Percentiles rank a stretch among this genome's conserved stretches.
Evolutionary conservation across 2,888 invertebrate species (phyloP).

Genomic region (Idaea biselata): DNA sequence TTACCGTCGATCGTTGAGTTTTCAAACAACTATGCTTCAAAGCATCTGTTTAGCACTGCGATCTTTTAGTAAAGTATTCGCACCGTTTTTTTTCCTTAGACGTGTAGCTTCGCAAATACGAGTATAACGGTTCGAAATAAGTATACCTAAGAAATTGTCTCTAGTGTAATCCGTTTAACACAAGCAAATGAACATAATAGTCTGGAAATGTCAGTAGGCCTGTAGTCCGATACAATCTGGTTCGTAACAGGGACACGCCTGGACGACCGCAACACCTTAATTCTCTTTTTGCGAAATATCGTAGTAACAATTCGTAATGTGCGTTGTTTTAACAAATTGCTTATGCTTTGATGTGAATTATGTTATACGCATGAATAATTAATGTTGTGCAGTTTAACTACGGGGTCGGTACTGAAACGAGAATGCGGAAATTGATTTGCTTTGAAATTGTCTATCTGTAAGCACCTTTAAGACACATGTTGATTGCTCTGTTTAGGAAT

Average conservation of each 20-base stretch:
- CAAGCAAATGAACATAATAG: background rate
- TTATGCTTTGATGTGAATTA: conserved; percentile 14
- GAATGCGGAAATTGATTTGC: background rate
- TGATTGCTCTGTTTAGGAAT: background rate
- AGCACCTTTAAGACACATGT: background rate
- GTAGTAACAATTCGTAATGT: background rate
- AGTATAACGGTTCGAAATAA: too few relatives aligned
- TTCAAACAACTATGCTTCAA: too few relatives aligned
- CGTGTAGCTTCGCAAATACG: too few relatives aligned
- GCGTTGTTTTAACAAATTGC: conserved; percentile 17
- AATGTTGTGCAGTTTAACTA: background rate
- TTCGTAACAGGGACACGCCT: conserved; percentile 36
- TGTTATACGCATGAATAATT: background rate
- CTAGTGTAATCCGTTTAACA: too few relatives aligned
- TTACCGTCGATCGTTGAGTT: too few relatives aligned
- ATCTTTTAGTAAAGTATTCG: too few relatives aligned
- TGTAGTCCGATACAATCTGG: background rate
- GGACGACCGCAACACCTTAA: conserved; percentile 39
- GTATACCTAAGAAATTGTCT: too few relatives aligned
- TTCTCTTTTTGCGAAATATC: conserved; percentile 33
- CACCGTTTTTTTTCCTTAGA: too few relatives aligned
- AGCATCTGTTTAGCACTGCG: too few relatives aligned
- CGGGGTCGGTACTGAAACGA: background rate
- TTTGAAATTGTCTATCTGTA: background rate
- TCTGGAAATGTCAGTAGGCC: background rate